Base-by-base conservation (phyloP, 1,140 invertebrate species). In the Camponotus floridanus region DNA sequence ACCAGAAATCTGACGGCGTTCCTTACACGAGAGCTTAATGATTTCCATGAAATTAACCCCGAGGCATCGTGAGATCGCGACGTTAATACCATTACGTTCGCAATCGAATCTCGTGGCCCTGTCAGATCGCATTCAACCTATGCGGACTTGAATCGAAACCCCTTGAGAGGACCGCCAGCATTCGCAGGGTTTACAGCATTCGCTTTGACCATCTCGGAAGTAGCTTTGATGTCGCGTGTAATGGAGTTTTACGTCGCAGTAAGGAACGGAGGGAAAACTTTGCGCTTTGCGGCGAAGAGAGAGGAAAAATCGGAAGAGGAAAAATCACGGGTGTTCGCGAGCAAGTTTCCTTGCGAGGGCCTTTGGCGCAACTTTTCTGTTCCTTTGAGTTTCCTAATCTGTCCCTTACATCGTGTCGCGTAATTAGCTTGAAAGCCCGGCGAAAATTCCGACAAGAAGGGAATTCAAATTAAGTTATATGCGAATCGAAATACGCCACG, bases 341-440 rank as follows among this genome's bases (percentile, higher is more conserved):
- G 51, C 42, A 42, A 73, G 78, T 11, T 33, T 11, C 62, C 61
- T 74, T 26, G 26, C 55, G 42, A 73, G 51, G 51, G 68, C 33
- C 85, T 80, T 80, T 45, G 74, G 21, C 48, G 61, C 61, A 83
- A 86, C 79, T 88, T 81, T 83, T 86, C 65, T 26, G 83, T 88
- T 74, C 73, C 87, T 92, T 92, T 92, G 87, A 92, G 65, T 85
- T 26, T 71, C 81, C 64, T 90, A 90, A 91, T 91, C 80, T 87
- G 51, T 86, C 64, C 87, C 84, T 91, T 83, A 76, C 64, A 67
- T 78, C 86, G 55, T 57, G 87, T 45, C 86, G 71, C 81, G 87
- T 88, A 92, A 93, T 92, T 93, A 92, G 85, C 88, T 92, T 91
- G 86, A 92, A 92, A 91, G 89, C 88, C 21, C 45, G 26, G 59